Evolutionary conservation across 2,797 vertebrate genomes (phyloP), one percentile per base, ranked within the genome.

Genomic region (Characodon lateralis): DNA sequence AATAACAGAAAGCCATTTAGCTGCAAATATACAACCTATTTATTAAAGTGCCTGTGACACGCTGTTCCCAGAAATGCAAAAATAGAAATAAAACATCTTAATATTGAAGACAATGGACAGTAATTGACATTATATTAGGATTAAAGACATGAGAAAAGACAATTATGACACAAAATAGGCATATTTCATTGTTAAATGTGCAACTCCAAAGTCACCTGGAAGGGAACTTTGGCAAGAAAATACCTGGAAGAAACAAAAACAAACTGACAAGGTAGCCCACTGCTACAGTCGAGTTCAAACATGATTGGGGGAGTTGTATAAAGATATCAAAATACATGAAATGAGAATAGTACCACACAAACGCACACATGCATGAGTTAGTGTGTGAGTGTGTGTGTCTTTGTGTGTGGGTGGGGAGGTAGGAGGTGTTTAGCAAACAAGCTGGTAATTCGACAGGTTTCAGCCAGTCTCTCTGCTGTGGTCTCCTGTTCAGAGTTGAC

Each of bases 381-480:
- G 68, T 53, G 75, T 48, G 74, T 71, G 65, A 72, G 26, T 59
- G 58, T 63, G 56, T 26, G n/a, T 58, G 28, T 31, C 58, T 59
- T 59, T 63, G 59, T 31, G 16, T 63, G 31, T 63, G 31, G 75
- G 73, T 68, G 70, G 72, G 72, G 46, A 2, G 53, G 26, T 59
- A 2, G 68, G 50, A 56, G 78, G 46, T 9, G 66, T n/a, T 20
- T 76, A 41, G 78, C 68, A 78, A 82, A 82, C 55, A 84, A 83
- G 75, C 56, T 56, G 71, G 68, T 90, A 85, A 86, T 85, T 68
- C 89, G 78, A 79, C 91, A 85, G 48, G 91, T 87, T 71, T 72
- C 74, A 66, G 81, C 92, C 76, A 65, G 87, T 76, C 80, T 41
- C 76, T 77, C 74, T 76, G 73, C 84, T 84, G 82, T 78, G 81